Base-by-base conservation (phyloP, 1,140 invertebrate genomes). In the Drosophila varians region DNA sequence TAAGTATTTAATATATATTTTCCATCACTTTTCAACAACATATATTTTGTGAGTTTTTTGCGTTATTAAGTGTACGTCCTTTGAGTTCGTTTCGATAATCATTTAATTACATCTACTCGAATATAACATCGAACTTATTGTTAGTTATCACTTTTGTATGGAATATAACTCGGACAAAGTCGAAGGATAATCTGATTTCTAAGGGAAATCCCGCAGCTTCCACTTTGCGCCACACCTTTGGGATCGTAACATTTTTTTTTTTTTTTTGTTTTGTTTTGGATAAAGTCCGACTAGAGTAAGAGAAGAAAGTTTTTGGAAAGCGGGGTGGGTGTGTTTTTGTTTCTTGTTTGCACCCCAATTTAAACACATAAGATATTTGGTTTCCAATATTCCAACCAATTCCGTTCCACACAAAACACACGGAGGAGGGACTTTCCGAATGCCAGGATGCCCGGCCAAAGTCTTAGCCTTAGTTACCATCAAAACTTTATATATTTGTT, bases 11-110 rank as follows among this genome's bases (percentile, higher is more conserved):
- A 53, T 38, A 69, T 86, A 69, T 76, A 31, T 53, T 76, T 80
- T 58, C 76, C 82, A 76, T 86, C 77, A 76, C 82, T 80, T 75
- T 80, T 82, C 43, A 70, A 75, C 40, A 82, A 58, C 48, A 62
- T 64, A 75, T 62, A 73, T 72, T 89, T 84, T 75, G 56, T 89
- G 68, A 53, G 61, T 60, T 19, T 72, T 25, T 68, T 89, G 26
- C 23, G 58, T 87, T 77, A 23, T 77, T 89, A 71, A 87, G 78
- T 88, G 84, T 88, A 68, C 77, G 83, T 87, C 84, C 77, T 89
- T 87, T 86, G 19, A 84, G 80, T 84, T 84, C 45, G 55, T 84
- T 86, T 64, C 58, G 46, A 79, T 86, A 26, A 76, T 84, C 46
- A 84, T 86, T 86, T 54, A 34, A 26, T 66, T 48, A 76, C 51